A percentile compares a stretch with the other conserved stretches of the same genome.
Conservation (phyloP, 2,888 invertebrate genomes). For the Drosophila atroscutellata region DNA sequence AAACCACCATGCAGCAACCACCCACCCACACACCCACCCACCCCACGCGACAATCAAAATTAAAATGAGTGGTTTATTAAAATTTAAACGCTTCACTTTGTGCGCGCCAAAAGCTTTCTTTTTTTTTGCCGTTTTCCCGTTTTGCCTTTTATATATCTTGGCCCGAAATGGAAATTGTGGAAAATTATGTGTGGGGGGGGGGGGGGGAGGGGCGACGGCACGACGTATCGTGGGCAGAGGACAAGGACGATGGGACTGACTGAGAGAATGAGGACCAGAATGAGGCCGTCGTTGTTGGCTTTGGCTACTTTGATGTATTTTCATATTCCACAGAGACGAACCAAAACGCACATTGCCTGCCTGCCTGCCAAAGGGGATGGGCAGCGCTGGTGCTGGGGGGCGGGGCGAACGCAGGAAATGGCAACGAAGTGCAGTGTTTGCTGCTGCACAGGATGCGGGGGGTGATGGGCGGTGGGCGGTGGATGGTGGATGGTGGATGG, state of each 20-base stretch:
- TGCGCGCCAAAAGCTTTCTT: conserved; percentile 62
- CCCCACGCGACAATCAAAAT: conserved; percentile 77
- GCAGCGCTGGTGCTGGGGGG: not conserved
- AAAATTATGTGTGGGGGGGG: conserved; percentile 24
- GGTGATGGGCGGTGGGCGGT: not conserved
- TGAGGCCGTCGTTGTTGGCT: conserved; percentile 38
- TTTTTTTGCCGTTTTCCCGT: conserved; percentile 19
- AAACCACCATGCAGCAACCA: not conserved
- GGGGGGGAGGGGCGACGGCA: not conserved
- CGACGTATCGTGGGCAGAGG: not conserved
- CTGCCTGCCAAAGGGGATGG: conserved; percentile 4
- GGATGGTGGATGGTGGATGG: not conserved
- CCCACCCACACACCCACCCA: not conserved
- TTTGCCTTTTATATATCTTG: conserved; percentile 41
- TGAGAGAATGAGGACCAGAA: not conserved
- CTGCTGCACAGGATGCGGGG: not conserved
- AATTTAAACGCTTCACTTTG: conserved; percentile 81
- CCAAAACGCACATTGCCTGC: conserved; percentile 45
- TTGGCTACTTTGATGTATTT: conserved; percentile 77
- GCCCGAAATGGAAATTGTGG: conserved; percentile 42
- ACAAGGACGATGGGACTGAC: conserved; percentile 26
- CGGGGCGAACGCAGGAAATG: conserved; percentile 1
- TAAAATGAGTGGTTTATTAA: conserved; percentile 84
- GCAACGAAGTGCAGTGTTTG: conserved; percentile 7
- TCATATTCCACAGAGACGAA: conserved; percentile 72